Base-by-base conservation (phyloP, 2,113 vertebrate species). In the Procavia capensis region DNA sequence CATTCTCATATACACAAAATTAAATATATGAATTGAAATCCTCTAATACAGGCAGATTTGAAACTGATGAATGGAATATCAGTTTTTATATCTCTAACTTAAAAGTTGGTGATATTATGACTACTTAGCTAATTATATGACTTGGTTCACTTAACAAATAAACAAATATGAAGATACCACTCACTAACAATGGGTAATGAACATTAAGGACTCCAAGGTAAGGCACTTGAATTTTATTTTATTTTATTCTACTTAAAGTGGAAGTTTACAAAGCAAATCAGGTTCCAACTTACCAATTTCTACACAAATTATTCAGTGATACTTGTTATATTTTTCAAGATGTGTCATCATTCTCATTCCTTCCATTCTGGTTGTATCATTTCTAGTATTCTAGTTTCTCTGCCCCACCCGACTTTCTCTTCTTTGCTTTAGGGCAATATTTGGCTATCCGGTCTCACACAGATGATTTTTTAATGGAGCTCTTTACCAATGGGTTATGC, bases 61-160 rank as follows among this genome's bases (percentile, higher is more conserved):
- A 87, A 95, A 84, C 70, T 61, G n/a, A 27, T 74, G 24, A 84
- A 84, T 54, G 34, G 45, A 43, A 84, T 14, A 91, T 80, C 31
- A 91, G 22, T 91, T 83, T 93, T 45, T 95, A 5, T 43, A 75
- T 81, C 75, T 90, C n/a, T 86, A 39, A 93, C 19, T n/a, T 64
- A 81, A 63, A 29, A 75, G 39, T 72, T 79, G 63, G 22, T 93
- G 39, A 61, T 85, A 47, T 36, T 79, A 75, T 64, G 25, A 19
- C 17, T 79, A 14, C 83, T 78, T 36, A 90, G 45, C 59, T 83
- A 94, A 84, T 87, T 78, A 95, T 47, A 92, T 47, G 59, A 72
- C 34, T n/a, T 90, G 85, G 75, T 66, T 39, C 24, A 96, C n/a
- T 59, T 86, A 92, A 92, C 50, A 94, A 70, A 41, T 39, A 61